phyloP scores from a whole-genome alignment of 2,797 vertebrate species.

The Carduelis carduelis region DNA sequence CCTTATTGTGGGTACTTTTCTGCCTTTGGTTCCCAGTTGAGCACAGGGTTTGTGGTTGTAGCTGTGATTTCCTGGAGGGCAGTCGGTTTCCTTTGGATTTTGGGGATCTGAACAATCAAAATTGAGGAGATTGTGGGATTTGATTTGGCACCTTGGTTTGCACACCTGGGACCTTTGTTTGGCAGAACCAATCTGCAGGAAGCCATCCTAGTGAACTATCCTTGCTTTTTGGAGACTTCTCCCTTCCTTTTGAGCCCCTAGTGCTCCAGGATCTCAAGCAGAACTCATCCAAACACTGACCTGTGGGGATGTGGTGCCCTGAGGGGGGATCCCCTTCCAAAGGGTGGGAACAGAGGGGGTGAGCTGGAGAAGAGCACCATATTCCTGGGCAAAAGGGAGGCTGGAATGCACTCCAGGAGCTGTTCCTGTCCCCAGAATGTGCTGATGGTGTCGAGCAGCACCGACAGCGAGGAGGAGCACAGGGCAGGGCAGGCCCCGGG shows the following conservation, averaged over 20 bases:
- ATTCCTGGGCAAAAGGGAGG: not conserved
- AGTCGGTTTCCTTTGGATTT: rapidly evolving
- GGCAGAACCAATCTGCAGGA: not conserved
- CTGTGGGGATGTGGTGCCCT: not conserved
- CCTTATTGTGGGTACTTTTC: rapidly evolving
- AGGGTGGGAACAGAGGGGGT: not conserved
- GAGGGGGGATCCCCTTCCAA: not conserved
- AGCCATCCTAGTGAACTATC: rapidly evolving
- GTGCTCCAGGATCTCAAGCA: not conserved
- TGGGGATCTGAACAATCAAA: rapidly evolving
- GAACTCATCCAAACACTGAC: rapidly evolving
- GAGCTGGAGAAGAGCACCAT: not conserved
- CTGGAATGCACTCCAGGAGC: not conserved
- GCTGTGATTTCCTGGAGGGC: not conserved
- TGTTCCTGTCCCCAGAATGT: conserved; percentile 77
- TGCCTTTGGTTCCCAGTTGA: rapidly evolving
- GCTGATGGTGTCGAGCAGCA: conserved; percentile 88
- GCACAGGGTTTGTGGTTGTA: rapidly evolving
- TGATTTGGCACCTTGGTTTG: not conserved
- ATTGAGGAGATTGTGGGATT: not conserved
- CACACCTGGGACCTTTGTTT: rapidly evolving
- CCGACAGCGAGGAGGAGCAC: conserved; percentile 74
- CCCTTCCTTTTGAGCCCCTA: not conserved
- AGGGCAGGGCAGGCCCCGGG: conserved; percentile 64
- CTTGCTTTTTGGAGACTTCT: not conserved